phyloP scores from a whole-genome alignment of 2,888 invertebrate species.

The Pandemis heparana region DNA sequence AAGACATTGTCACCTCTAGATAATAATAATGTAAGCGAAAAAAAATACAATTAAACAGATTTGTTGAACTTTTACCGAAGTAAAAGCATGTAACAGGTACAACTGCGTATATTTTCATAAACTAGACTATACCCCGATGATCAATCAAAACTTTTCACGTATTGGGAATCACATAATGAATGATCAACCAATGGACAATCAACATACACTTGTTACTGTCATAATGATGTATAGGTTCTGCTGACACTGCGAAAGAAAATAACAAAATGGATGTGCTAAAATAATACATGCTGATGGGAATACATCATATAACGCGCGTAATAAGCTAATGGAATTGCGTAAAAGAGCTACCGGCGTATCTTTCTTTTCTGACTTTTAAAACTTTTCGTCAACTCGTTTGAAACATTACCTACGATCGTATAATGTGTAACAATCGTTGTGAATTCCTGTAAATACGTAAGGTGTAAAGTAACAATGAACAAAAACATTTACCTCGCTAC shows the following conservation, averaged over 20 bases:
- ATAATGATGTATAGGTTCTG: neutral
- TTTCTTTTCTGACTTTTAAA: neutral
- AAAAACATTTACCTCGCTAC: too few species aligned
- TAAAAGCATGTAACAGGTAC: neutral
- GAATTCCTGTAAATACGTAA: too few species aligned
- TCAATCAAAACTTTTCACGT: slow-evolving; percentile 5
- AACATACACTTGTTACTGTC: neutral
- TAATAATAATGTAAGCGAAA: too few species aligned
- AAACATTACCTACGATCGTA: neutral
- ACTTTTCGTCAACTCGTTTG: neutral
- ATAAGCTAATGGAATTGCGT: neutral
- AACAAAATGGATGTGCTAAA: neutral
- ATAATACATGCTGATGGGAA: neutral
- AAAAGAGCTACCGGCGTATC: neutral
- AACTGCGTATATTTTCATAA: neutral
- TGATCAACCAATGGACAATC: slow-evolving; percentile 1
- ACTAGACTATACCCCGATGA: neutral
- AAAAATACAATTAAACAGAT: neutral
- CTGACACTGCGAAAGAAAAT: neutral
- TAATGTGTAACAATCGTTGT: too few species aligned
- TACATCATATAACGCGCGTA: neutral
- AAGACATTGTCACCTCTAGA: neutral
- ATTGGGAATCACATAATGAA: neutral
- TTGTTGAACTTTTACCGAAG: neutral
- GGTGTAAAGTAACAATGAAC: too few species aligned